Percentiles rank a stretch among this genome's conserved stretches.
Evolutionary conservation across 2,797 vertebrate genomes (phyloP).

Genomic region (Tapera naevia): DNA sequence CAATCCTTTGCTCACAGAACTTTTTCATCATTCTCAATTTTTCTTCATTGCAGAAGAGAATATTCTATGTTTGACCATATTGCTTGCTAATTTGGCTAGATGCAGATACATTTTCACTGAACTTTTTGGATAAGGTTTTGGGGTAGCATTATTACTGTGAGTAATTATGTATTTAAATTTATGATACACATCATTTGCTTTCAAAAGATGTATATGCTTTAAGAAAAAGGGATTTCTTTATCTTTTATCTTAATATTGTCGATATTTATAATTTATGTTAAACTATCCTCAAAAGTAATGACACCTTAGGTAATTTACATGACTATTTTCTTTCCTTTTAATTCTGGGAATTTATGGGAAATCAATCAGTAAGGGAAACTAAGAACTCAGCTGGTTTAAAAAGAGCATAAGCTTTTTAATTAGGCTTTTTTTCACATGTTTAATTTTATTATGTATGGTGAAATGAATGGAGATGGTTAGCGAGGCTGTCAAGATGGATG

Average conservation of each 20-base stretch:
- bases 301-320: not conserved
- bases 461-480: not conserved
- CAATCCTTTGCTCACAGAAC: fast-evolving
- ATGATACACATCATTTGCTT: not conserved
- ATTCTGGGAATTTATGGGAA: not conserved
- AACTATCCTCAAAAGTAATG: not conserved
- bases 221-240: not conserved
- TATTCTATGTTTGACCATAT: not conserved
- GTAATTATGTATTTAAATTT: not conserved
- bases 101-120: not conserved
- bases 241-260: not conserved
- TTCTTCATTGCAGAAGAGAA: not conserved
- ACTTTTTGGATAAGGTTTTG: not conserved
- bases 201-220: not conserved
- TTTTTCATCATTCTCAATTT: not conserved
- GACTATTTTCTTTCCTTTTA: not conserved
- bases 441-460: not conserved
- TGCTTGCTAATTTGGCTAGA: not conserved
- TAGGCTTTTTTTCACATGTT: not conserved
- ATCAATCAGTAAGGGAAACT: not conserved
- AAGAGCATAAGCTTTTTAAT: not conserved
- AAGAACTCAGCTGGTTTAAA: not conserved
- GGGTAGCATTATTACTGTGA: not conserved
- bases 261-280: not conserved
- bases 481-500: not conserved